Percentiles rank a stretch among this genome's conserved stretches.
Evolutionary conservation across 2,113 vertebrate genomes (phyloP).

Genomic region (Pelvicachromis taeniatus): DNA sequence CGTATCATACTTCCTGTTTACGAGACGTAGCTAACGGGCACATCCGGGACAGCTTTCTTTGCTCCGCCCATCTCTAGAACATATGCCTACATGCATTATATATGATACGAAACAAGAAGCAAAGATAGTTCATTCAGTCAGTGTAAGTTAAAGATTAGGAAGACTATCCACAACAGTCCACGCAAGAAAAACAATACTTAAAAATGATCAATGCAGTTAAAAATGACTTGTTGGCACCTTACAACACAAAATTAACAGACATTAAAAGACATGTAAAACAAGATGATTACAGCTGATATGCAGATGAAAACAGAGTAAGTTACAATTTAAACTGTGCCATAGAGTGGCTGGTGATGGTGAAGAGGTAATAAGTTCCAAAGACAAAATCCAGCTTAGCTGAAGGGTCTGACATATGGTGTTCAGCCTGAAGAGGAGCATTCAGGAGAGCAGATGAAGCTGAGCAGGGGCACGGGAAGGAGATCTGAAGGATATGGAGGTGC

Average conservation of each 20-base stretch:
- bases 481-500: too few relatives aligned
- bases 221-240: background rate
- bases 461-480: too few relatives aligned
- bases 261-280: background rate
- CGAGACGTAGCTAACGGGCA: conserved; percentile 3
- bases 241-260: background rate
- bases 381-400: background rate
- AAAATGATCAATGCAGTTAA: background rate
- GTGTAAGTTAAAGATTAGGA: background rate
- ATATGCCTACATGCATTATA: background rate
- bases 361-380: background rate
- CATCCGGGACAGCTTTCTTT: conserved; percentile 15
- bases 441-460: too few relatives aligned
- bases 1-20: conserved; percentile 50
- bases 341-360: background rate
- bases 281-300: background rate
- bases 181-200: too few relatives aligned
- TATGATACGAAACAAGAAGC: background rate
- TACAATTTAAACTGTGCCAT: background rate
- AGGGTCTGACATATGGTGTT: too few relatives aligned
- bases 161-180: background rate
- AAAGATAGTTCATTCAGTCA: background rate
- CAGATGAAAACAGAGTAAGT: background rate
- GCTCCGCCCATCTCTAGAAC: background rate
- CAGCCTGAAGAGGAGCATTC: too few relatives aligned